Percentiles rank a stretch among this genome's conserved stretches.
phyloP scores from a whole-genome alignment of 35 echinoderm and acorn worm genomes.

The Nesometra sesokonis region DNA sequence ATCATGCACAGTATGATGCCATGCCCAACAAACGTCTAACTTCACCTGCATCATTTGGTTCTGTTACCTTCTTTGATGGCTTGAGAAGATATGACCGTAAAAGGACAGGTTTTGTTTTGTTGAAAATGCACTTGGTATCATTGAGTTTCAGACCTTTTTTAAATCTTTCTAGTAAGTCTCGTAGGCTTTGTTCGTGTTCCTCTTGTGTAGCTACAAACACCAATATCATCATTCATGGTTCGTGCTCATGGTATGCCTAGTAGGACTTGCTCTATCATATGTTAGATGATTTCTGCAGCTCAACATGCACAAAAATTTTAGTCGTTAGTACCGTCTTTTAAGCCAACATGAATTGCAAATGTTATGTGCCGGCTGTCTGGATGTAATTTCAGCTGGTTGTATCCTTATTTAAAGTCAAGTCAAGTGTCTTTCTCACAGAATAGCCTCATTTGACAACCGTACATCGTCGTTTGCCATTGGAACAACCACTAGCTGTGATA shows the following conservation, averaged over 20 bases:
- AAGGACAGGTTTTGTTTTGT: not conserved
- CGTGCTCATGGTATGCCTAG: not conserved
- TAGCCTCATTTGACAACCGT: not conserved
- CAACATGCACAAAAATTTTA: not conserved
- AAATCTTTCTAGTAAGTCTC: not conserved
- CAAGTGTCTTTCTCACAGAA: constrained; percentile 5
- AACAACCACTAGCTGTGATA: not conserved
- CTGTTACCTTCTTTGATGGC: no score
- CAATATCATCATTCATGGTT: constrained; percentile 13
- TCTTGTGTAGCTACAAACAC: not conserved
- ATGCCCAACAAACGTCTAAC: not conserved
- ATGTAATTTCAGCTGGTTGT: constrained; percentile 4
- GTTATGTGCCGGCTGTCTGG: constrained; percentile 14
- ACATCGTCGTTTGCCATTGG: not conserved
- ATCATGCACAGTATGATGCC: not conserved
- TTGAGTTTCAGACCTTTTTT: not conserved
- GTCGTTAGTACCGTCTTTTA: constrained; percentile 8
- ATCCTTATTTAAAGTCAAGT: not conserved
- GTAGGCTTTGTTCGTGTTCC: not conserved
- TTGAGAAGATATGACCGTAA: not conserved
- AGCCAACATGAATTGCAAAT: constrained; percentile 13
- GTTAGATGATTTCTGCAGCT: not conserved
- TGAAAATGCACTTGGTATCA: not conserved
- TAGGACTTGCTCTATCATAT: not conserved
- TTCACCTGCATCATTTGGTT: not conserved